A percentile compares a stretch with the other conserved stretches of the same genome.
These are phyloP conservation scores for Sesia apiformis DNA, from an alignment of 2,888 invertebrate genomes.

Conservation along the genomic window DNA sequence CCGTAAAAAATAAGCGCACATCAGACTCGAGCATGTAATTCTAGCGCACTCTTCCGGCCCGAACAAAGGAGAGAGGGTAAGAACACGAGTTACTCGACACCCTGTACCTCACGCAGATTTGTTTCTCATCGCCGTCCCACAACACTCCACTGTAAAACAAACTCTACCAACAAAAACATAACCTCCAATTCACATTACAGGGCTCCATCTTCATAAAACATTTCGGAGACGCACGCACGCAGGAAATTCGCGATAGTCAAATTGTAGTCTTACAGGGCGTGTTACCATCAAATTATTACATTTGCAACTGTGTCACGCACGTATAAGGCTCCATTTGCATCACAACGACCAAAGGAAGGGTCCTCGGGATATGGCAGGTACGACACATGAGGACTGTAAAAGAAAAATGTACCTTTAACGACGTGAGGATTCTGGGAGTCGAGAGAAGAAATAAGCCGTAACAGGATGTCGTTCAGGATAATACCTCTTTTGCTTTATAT, in stretches of 20 bases:
- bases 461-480: slow-evolving; percentile 72
- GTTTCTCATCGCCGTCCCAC: slow-evolving; percentile 54
- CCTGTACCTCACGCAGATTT: slow-evolving; percentile 72
- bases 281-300: slow-evolving; percentile 66
- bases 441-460: slow-evolving; percentile 70
- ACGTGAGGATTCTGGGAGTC: slow-evolving; percentile 64
- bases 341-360: slow-evolving; percentile 44
- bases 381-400: slow-evolving; percentile 66
- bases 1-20: slow-evolving; percentile 74
- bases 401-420: slow-evolving; percentile 74
- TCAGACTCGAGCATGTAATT: slow-evolving; percentile 74
- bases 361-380: slow-evolving; percentile 58
- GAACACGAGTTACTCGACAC: slow-evolving; percentile 75
- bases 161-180: slow-evolving; percentile 38
- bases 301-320: slow-evolving; percentile 61
- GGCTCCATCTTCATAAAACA: slow-evolving; percentile 34
- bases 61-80: slow-evolving; percentile 74
- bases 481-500: slow-evolving; percentile 62
- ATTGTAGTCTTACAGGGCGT: slow-evolving; percentile 71
- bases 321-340: slow-evolving; percentile 63
- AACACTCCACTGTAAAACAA: slow-evolving; percentile 36
- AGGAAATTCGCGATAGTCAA: slow-evolving; percentile 74
- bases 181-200: slow-evolving; percentile 35
- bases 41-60: slow-evolving; percentile 74
- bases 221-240: slow-evolving; percentile 45